These are phyloP conservation scores for Notothenia rossii DNA, from an alignment of 2,113 vertebrate species.

Conservation along the genomic window DNA sequence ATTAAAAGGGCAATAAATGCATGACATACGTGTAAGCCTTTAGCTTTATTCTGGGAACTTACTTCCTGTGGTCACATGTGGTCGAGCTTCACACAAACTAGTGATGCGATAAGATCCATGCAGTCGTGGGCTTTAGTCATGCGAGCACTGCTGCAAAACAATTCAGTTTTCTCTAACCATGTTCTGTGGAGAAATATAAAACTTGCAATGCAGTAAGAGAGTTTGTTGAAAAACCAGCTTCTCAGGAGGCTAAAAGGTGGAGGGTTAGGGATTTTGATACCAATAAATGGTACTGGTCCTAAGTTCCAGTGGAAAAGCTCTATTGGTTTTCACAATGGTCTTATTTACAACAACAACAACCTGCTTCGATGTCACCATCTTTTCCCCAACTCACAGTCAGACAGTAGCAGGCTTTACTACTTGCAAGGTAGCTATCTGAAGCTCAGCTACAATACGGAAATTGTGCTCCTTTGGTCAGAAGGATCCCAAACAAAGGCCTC, in stretches of 20 bases:
- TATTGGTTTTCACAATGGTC: too few species aligned
- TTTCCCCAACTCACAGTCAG: too few species aligned
- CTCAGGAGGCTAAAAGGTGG: not conserved
- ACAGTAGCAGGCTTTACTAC: too few species aligned
- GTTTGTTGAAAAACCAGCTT: not conserved
- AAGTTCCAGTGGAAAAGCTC: not conserved
- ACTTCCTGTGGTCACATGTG: not conserved
- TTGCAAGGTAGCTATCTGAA: too few species aligned
- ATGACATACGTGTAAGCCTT: not conserved
- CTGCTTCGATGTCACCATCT: too few species aligned
- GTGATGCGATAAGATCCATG: not conserved
- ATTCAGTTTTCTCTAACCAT: not conserved
- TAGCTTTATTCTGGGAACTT: not conserved
- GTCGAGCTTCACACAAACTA: not conserved
- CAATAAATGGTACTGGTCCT: not conserved
- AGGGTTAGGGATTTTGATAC: too few species aligned
- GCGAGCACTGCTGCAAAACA: not conserved
- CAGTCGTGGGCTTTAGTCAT: fast-evolving
- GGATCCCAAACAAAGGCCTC: too few species aligned
- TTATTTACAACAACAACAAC: too few species aligned
- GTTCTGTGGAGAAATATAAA: not conserved
- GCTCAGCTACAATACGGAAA: too few species aligned
- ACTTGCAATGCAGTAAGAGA: not conserved
- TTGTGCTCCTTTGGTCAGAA: too few species aligned
- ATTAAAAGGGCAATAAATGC: not conserved